Evolutionary conservation across 2,113 vertebrate species (phyloP).

Genomic region (Oxyura jamaicensis): DNA sequence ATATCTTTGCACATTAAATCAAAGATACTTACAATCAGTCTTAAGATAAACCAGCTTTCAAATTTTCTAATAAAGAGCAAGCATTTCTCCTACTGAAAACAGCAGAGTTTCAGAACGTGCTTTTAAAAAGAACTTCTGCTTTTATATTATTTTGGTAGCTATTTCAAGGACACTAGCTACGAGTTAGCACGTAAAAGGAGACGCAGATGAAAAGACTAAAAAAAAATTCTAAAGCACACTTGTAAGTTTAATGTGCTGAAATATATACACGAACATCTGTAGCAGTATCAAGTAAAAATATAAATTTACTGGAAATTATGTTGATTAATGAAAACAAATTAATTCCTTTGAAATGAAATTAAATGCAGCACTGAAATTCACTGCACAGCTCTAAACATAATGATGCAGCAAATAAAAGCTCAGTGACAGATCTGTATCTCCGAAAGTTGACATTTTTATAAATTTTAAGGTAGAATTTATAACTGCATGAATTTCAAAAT

Average conservation of each 20-base stretch:
- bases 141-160: slow-evolving; percentile 61
- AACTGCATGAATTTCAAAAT: slow-evolving; percentile 62
- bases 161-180: slow-evolving; percentile 36
- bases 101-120: slow-evolving; percentile 38
- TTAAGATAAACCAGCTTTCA: slow-evolving; percentile 82
- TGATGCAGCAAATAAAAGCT: slow-evolving; percentile 35
- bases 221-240: background rate
- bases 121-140: slow-evolving; percentile 50
- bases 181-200: slow-evolving; percentile 39
- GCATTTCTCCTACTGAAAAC: slow-evolving; percentile 43
- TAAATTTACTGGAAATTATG: slow-evolving; percentile 59
- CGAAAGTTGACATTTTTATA: slow-evolving; percentile 58
- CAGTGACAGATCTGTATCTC: slow-evolving; percentile 16
- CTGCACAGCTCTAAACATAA: slow-evolving; percentile 33
- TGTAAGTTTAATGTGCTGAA: slow-evolving; percentile 41
- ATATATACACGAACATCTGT: slow-evolving; percentile 26
- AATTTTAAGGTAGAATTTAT: slow-evolving; percentile 41
- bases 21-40: slow-evolving; percentile 90
- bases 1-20: slow-evolving; percentile 89
- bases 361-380: slow-evolving; percentile 69
- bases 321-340: slow-evolving; percentile 70
- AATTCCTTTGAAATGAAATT: slow-evolving; percentile 66
- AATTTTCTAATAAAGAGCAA: slow-evolving; percentile 71
- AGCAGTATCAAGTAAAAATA: slow-evolving; percentile 66
- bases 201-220: slow-evolving; percentile 30